Percentiles rank a stretch among this genome's conserved stretches.
Evolutionary conservation across 2,113 vertebrate genomes (phyloP).

Genomic region (Ciconia stormi): DNA sequence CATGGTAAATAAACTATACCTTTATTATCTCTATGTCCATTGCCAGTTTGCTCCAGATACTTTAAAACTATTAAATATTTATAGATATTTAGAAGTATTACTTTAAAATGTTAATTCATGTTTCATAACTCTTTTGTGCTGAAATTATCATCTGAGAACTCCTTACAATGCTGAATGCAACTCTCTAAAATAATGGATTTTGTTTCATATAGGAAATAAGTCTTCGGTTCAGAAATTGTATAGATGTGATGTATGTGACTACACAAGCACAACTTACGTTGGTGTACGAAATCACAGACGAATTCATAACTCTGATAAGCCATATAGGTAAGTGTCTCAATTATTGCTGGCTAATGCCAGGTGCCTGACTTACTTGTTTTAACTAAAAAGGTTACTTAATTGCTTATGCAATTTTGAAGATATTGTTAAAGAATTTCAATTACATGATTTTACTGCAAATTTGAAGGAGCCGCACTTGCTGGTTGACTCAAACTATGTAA

Average conservation of each 20-base stretch:
- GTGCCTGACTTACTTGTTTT: neutral
- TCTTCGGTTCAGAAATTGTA: constrained; percentile 82
- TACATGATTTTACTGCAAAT: neutral
- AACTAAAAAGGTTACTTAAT: neutral
- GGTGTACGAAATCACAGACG: constrained; percentile 95
- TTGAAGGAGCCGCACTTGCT: neutral
- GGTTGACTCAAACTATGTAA: neutral
- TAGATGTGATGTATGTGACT: constrained; percentile 92
- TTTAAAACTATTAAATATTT: neutral
- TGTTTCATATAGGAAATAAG: constrained; percentile 62
- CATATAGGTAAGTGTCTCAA: constrained; percentile 83
- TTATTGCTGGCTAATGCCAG: neutral
- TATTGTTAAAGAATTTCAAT: neutral
- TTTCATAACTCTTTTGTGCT: neutral
- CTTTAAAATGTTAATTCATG: neutral
- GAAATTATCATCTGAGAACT: neutral
- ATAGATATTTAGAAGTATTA: neutral
- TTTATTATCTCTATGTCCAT: neutral
- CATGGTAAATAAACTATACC: neutral
- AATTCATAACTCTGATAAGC: constrained; percentile 94
- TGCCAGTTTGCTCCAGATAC: neutral
- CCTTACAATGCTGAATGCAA: neutral
- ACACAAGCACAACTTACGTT: constrained; percentile 92
- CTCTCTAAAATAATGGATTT: neutral
- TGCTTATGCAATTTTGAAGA: neutral